Base-by-base conservation (phyloP, 2,113 vertebrate genomes). In the Leiothrix lutea region DNA sequence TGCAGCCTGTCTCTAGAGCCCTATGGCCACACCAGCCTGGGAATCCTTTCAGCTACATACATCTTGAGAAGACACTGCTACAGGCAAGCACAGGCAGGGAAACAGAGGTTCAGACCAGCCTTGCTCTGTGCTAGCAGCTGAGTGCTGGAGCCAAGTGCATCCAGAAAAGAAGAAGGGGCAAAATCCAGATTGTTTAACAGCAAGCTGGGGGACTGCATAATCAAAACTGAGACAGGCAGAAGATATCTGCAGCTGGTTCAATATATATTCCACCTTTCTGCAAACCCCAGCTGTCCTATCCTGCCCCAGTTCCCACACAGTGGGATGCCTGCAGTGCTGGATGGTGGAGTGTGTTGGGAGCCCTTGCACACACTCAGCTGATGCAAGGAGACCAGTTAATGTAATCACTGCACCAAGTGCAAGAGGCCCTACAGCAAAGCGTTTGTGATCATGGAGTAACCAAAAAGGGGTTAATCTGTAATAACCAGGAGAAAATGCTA, bases 391-490 rank as follows among this genome's bases (percentile, higher is more conserved):
- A 36, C 8, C 79, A 35, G 45, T 53, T 61, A 79, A 72, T 54
- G 19, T 50, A 22, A 44, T 47, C 21, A 2, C 67, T 70, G 9
- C 0, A 0, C 10, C 33, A 35, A 24, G 16, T 2, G 9, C 3
- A 4, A 51, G 77, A 40, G 66, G 35, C 73, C 28, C 47, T 36
- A 20, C 29, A 45, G 81, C 57, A 69, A 83, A 75, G 66, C 1
- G 4, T 72, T 92, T 53, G 12, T 8, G 8, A 24, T 50, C 45
- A 23, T 1, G 3, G 35, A 90, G 28, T 40, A 80, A 86, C 45
- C 40, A 88, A 65, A 82, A 80, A 90, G n/a, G 65, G 66, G 62
- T 95, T 95, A 82, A 88, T 48, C 66, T 56, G 50, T 47, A 88
- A 80, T 22, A 85, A 75, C 19, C 17, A 75, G 31, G 50, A 72